Evolutionary conservation across 2,797 vertebrate species (phyloP).

Genomic region (Sebastes hopkinsi): DNA sequence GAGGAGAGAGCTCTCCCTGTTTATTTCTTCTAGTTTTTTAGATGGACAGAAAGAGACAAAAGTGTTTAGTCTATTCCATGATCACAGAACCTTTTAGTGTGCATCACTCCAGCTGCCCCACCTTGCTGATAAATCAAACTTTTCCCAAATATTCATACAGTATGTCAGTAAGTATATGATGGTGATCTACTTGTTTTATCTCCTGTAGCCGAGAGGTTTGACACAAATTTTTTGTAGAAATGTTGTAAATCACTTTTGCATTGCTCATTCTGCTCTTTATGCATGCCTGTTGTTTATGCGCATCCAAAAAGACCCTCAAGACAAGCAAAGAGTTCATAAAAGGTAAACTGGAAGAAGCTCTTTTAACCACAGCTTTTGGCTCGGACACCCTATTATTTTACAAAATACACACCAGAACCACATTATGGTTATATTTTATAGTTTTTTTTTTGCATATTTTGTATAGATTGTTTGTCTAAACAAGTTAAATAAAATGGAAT

Average conservation of each 20-base stretch:
- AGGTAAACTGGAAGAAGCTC: neutral
- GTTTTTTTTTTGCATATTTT: too few species aligned
- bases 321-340: neutral
- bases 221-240: neutral
- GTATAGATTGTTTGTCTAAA: too few species aligned
- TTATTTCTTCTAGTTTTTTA: neutral
- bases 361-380: neutral
- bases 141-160: neutral
- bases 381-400: neutral
- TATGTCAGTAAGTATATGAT: neutral
- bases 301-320: neutral
- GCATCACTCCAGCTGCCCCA: neutral
- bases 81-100: neutral
- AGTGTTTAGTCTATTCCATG: neutral
- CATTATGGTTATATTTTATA: neutral
- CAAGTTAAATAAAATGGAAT: too few species aligned
- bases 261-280: neutral
- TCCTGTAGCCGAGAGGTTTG: neutral
- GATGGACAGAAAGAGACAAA: neutral
- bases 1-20: conserved; percentile 5
- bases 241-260: neutral
- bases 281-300: neutral
- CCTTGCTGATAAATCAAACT: conserved; percentile 1
- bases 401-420: neutral
- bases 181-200: neutral